Percentiles rank a stretch among this genome's conserved stretches.
phyloP scores from a whole-genome alignment of 2,113 vertebrate species.

The Dicaeum eximium region DNA sequence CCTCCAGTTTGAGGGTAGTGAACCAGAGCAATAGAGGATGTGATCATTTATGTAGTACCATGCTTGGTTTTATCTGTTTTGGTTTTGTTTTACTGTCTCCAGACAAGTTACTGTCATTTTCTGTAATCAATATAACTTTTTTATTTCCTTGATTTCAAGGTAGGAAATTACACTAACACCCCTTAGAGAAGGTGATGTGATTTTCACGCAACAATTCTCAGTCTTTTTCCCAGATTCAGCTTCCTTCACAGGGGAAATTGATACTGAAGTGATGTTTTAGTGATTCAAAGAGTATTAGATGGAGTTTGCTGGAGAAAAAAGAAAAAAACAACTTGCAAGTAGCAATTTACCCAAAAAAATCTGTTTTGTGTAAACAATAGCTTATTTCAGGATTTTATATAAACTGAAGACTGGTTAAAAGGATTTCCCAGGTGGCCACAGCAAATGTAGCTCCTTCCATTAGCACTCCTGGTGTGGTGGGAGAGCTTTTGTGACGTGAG shows the following conservation, averaged over 20 bases:
- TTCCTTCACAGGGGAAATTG: neutral
- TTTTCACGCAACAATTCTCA: neutral
- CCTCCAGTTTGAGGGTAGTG: neutral
- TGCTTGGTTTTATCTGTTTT: neutral
- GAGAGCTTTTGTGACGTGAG: neutral
- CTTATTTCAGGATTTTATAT: conserved; percentile 1
- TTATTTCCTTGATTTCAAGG: neutral
- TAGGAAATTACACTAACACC: neutral
- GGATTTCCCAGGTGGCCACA: neutral
- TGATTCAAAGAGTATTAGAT: conserved; percentile 1
- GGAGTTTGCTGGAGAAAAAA: neutral
- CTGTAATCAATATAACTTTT: neutral
- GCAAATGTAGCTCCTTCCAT: neutral
- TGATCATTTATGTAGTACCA: neutral
- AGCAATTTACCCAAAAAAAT: neutral
- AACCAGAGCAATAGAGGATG: neutral
- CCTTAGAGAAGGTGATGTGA: neutral
- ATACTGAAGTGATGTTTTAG: neutral
- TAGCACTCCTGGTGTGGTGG: neutral
- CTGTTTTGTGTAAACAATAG: neutral
- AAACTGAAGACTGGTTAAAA: neutral
- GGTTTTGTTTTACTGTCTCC: neutral
- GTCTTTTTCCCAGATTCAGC: neutral
- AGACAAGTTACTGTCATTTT: neutral
- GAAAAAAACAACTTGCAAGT: neutral